Evolutionary conservation across 2,113 vertebrate genomes (phyloP), one percentile per base, ranked within the genome.

Genomic region (Cryptomyrus ogoouensis): DNA sequence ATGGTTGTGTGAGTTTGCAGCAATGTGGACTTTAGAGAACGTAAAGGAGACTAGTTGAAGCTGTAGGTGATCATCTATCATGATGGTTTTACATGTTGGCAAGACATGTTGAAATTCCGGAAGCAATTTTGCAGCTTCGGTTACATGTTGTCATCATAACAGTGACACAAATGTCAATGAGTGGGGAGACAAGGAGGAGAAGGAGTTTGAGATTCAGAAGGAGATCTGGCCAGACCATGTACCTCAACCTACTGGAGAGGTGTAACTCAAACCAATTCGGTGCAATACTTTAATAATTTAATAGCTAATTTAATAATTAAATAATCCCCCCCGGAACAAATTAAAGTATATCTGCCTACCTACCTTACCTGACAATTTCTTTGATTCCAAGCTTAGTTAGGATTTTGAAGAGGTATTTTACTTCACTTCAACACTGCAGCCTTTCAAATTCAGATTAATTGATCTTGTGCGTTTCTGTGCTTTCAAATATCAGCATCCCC

Each of bases 271-370:
- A 80, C 74, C 35, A 80, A 80, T 42, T 80, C 0, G 17, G 35
- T 80, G 74, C 74, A 42, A 80, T 80, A 80, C 74, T 80, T 80
- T 80, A 80, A 80, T 80, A 80, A 80, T 80, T 80, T 80, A 80
- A 80, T 42, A 80, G 74, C 74, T 80, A 80, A 80, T 80, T 80
- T 80, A 80, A 80, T 80, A 80, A 80, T 80, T 80, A 80, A 80
- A 80, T 80, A 80, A 80, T 80, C 8, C 74, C 70, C 74, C 35
- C 0, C 5, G 12, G 35, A 42, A 80, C 31, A 17, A 42, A 42
- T 80, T 80, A 80, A 42, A 19, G 35, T 80, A 80, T 80, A 80
- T 42, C 74, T 80, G 6, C 74, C 74, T 80, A 77, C 12, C 35
- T 39, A 80, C 74, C 74, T n/a, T 19, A 80, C 35, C 74, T 35